Base-by-base conservation (phyloP, 2,888 invertebrate genomes). In the Latrodectus elegans region DNA sequence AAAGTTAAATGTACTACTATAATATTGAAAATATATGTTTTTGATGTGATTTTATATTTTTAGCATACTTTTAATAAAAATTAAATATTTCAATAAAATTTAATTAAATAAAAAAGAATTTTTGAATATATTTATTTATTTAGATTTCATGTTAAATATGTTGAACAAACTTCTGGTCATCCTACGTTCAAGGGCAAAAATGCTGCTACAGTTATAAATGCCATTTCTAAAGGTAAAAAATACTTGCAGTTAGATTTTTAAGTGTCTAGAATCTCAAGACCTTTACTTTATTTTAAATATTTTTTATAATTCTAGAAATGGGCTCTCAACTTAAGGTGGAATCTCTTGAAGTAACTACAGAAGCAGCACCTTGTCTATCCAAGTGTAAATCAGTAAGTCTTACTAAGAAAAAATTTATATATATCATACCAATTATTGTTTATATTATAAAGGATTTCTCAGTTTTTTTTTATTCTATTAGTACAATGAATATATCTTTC, bases 341-440 rank as follows among this genome's bases (percentile, higher is more conserved):
- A 51, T 15, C 73, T 26, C 73, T 88, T 8, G 85, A 85, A 82
- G 81, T 78, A 17, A 22, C 52, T 15, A 38, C 64, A 55, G 82
- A 85, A 38, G 53, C 26, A 51, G 72, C 60, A 60, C 60, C 60
- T 73, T 68, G 64, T 49, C n/a, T 88, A 80, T 75, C 38, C 12
- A 76, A 88, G 10, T 88, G 88, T 49, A 81, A 74, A 60, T 67
- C 88, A 22, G 88, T 88, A 70, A 84, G 88, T 87, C 15, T 82
- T 71, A 4, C 52, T 11, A 49, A 6, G 15, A 51, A 52, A 64
- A 49, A 52, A 53, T 4, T 22, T 67, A 10, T 38, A 52, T 65
- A 14, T 75, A 10, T 12, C 10, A 17, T 10, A 22, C 8, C 12
- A 68, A 22, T 68, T 68, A 67, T 17, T 17, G 26, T 38, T 38